Percentiles rank a stretch among this genome's conserved stretches.
Evolutionary conservation across 2,888 invertebrate genomes (phyloP).

Genomic region (Thysanoteuthis rhombus): DNA sequence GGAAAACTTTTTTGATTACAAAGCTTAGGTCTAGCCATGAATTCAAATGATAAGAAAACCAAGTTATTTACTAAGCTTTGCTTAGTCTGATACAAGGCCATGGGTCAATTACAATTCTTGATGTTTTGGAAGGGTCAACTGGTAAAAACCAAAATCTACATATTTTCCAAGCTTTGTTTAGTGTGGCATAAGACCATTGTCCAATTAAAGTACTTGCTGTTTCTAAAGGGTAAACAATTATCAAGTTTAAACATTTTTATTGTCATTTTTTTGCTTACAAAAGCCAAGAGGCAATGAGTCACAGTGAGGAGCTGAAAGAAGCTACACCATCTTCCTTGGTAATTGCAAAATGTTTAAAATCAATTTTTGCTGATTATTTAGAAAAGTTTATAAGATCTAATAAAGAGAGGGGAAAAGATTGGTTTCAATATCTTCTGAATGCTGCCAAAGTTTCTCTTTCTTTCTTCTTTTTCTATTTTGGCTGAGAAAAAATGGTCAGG

Average conservation of each 20-base stretch:
- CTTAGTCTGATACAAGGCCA: background rate
- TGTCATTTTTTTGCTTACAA: too few relatives aligned
- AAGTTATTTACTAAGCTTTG: background rate
- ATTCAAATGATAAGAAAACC: background rate
- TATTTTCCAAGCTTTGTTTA: background rate
- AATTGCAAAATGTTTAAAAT: background rate
- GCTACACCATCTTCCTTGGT: background rate
- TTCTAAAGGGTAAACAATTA: background rate
- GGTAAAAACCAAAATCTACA: too few relatives aligned
- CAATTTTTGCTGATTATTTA: background rate
- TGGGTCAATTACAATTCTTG: background rate
- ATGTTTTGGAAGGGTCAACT: background rate
- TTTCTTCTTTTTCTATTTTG: too few relatives aligned
- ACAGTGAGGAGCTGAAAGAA: background rate
- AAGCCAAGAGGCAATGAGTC: background rate
- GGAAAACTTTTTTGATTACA: background rate
- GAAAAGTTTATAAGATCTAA: background rate
- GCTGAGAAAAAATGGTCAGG: too few relatives aligned
- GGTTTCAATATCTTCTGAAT: too few relatives aligned
- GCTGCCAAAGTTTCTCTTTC: too few relatives aligned
- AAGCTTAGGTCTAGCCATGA: too few relatives aligned
- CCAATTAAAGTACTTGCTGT: background rate
- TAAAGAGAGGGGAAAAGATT: background rate
- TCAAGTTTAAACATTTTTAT: background rate
- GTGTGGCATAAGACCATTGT: background rate